Base-by-base conservation (phyloP, 2,797 vertebrate species). In the Amphiprion clarkii region DNA sequence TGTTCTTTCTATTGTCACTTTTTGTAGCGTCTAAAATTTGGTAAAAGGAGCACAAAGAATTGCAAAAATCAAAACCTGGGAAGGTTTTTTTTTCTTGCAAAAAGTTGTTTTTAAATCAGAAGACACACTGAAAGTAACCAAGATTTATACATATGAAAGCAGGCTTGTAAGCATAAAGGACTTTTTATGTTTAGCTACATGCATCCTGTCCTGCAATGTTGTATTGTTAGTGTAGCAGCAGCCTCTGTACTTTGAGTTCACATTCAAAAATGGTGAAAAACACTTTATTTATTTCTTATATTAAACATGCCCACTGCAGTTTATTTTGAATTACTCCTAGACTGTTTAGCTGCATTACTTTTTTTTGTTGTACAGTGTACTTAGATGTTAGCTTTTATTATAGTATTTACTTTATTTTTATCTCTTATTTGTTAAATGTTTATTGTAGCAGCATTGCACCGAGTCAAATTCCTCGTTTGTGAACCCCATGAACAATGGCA, bases 111-210 rank as follows among this genome's bases (percentile, higher is more conserved):
- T 74, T 62, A 31, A 55, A 29, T 73, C 19, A 33, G 57, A 19
- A 61, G 67, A 29, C 36, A 49, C 7, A 6, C 16, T 3, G 53
- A 54, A 42, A 42, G n/a, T n/a, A 60, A 13, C 14, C 11, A 13
- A 68, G 46, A 51, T 39, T 23, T 39, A 68, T 29, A 73, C 39
- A 44, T 39, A 44, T 27, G 27, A 53, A 67, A 63, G 23, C 14
- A 2, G 8, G 14, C 16, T 10, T 62, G 40, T 44, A 69, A 61
- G n/a, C 21, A 56, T 36, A 23, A 48, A 1, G 10, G 48, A 42
- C 31, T 29, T 58, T 79, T 58, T 55, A 49, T 51, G 5, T 67
- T 67, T 17, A 19, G 54, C 19, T 66, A 69, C 12, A 73, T 49
- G 73, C 31, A 25, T 42, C 58, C 55, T 13, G 7, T 5, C 21